Percentiles rank a stretch among this genome's conserved stretches.
Evolutionary conservation across 2,797 vertebrate species (phyloP).

Genomic region (Enteromius mattozi): DNA sequence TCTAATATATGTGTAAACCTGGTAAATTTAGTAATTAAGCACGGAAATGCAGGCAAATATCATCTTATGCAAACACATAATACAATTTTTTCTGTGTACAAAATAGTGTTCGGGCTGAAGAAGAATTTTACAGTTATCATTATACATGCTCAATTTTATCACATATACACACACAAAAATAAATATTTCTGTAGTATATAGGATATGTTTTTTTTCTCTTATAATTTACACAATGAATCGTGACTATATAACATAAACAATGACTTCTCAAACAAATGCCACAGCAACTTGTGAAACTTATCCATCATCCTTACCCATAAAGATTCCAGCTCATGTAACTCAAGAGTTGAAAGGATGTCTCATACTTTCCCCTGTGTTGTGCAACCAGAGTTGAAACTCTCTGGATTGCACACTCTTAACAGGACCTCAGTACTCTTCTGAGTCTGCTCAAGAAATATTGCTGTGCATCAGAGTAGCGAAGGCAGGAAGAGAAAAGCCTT

Average conservation of each 20-base stretch:
- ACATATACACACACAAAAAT: slow-evolving; percentile 33
- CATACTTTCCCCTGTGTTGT: slow-evolving; percentile 31
- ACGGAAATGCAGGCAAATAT: background rate
- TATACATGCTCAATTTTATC: background rate
- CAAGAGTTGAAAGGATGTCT: slow-evolving; percentile 4
- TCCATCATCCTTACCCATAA: slow-evolving; percentile 1
- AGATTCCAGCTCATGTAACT: slow-evolving; percentile 17
- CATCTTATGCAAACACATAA: background rate
- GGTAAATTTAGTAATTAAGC: background rate
- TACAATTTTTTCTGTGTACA: background rate
- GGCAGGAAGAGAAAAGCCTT: slow-evolving; percentile 55
- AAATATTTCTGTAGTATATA: slow-evolving; percentile 19
- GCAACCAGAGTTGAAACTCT: slow-evolving; percentile 35
- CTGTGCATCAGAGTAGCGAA: slow-evolving; percentile 34
- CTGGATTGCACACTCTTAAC: slow-evolving; percentile 37
- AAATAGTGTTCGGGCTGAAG: background rate
- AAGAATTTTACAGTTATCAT: background rate
- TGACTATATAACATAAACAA: slow-evolving; percentile 13
- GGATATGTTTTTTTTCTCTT: background rate
- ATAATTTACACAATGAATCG: slow-evolving; percentile 21
- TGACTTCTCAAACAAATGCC: slow-evolving; percentile 25
- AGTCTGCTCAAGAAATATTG: slow-evolving; percentile 53
- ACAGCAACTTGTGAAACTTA: slow-evolving; percentile 13
- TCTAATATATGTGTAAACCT: background rate
- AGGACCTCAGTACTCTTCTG: slow-evolving; percentile 27